phyloP scores from a whole-genome alignment of 2,888 invertebrate species.

The Amblyteles armatorius region DNA sequence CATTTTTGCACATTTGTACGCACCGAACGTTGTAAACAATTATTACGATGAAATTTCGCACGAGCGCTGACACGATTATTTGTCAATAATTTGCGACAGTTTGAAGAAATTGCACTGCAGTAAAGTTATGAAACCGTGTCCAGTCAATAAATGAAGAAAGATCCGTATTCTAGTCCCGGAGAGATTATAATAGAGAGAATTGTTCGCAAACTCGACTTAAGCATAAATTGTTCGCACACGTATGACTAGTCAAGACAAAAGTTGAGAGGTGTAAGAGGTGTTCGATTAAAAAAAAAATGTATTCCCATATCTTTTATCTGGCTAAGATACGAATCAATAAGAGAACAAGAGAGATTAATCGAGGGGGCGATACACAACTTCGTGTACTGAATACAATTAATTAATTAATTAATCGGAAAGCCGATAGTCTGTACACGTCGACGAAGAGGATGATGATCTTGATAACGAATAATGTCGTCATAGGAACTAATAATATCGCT shows the following conservation, averaged over 20 bases:
- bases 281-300: constrained; percentile 36
- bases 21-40: constrained; percentile 41
- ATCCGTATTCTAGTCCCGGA: background rate
- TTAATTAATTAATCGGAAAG: constrained; percentile 52
- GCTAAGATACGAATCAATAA: constrained; percentile 12
- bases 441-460: constrained; percentile 28
- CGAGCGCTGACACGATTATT: constrained; percentile 45
- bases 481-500: constrained; percentile 63
- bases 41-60: constrained; percentile 39
- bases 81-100: constrained; percentile 10
- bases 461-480: constrained; percentile 50
- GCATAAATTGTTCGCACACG: constrained; percentile 60
- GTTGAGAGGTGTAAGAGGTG: constrained; percentile 10
- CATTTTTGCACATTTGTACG: constrained; percentile 80
- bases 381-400: constrained; percentile 43
- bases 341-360: background rate
- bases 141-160: constrained; percentile 39
- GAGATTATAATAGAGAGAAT: constrained; percentile 1
- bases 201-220: constrained; percentile 54
- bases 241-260: constrained; percentile 38
- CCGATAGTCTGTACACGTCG: constrained; percentile 44
- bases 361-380: constrained; percentile 14
- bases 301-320: constrained; percentile 38
- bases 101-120: constrained; percentile 20
- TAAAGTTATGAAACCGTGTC: constrained; percentile 39